Base-by-base conservation (phyloP, 1,140 invertebrate species). In the Condylostylus longicornis region DNA sequence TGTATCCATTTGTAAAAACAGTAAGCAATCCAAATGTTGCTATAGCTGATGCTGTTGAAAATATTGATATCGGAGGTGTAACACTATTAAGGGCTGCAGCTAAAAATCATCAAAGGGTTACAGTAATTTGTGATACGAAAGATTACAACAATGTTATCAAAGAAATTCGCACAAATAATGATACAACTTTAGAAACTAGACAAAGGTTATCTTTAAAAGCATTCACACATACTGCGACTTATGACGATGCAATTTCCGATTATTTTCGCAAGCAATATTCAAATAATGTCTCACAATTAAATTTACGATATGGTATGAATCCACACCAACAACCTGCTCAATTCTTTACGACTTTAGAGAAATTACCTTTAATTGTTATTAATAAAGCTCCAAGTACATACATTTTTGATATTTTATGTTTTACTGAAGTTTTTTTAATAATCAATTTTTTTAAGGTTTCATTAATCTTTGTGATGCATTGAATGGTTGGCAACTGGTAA, bases 391-490 rank as follows among this genome's bases (percentile, higher is more conserved):
- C 94, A 1, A 89, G 91, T 31, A 31, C 6, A 8, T 31, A 25
- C n/a, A 25, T 25, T 8, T 7, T 13, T 31, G 29, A 14, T 13
- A 7, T 17, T 6, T 31, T 31, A 13, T 7, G 10, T 31, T 31
- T 17, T 8, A 25, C n/a, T 25, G 23, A 25, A 8, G n/a, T n/a
- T 8, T 25, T 7, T 25, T 25, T 25, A n/a, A n/a, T n/a, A n/a
- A n/a, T n/a, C n/a, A n/a, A n/a, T 25, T 8, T 25, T 25, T 25
- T 7, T 25, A 8, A 34, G 58, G 58, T 1, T 98, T 90, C 52
- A 96, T 98, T 41, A 98, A 98, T 61, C 69, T 98, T 1, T 94
- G 90, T 53, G 95, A 98, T 66, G 93, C 90, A 0, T 66, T 98
- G 0, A 98, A 98, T 61, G 91, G 81, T 3, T 98, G 91, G 81